Evolutionary conservation across 2,797 vertebrate species (phyloP).

Genomic region (Coilia nasus): DNA sequence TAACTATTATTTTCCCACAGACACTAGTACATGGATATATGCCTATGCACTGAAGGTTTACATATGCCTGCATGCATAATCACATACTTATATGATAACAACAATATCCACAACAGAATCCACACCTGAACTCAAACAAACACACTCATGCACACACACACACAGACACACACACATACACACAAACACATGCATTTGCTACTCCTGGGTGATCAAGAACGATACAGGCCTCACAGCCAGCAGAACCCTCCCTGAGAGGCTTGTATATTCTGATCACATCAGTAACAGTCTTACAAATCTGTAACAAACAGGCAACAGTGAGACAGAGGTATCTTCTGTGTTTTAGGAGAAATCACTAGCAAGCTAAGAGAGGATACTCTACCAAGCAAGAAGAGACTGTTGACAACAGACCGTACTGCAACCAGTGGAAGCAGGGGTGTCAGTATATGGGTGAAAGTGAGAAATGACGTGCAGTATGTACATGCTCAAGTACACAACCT

Average conservation of each 20-base stretch:
- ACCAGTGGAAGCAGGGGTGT: neutral
- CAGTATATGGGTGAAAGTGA: neutral
- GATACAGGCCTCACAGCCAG: neutral
- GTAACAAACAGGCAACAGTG: neutral
- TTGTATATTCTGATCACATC: neutral
- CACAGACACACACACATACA: neutral
- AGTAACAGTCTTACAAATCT: neutral
- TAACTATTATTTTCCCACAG: no score
- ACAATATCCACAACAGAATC: neutral
- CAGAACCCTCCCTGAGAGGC: neutral
- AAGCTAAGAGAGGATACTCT: neutral
- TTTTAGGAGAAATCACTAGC: neutral
- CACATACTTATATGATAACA: neutral
- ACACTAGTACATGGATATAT: no score
- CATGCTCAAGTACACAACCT: neutral
- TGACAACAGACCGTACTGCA: neutral
- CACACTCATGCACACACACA: neutral
- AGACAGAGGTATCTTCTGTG: neutral
- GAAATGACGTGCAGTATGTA: neutral
- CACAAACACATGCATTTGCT: neutral
- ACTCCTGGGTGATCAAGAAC: neutral
- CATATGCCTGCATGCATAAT: neutral
- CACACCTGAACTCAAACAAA: conserved; percentile 28
- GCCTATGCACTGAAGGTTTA: neutral
- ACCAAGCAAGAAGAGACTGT: neutral